phyloP scores from a whole-genome alignment of 2,113 vertebrate species.

The Bucco capensis region DNA sequence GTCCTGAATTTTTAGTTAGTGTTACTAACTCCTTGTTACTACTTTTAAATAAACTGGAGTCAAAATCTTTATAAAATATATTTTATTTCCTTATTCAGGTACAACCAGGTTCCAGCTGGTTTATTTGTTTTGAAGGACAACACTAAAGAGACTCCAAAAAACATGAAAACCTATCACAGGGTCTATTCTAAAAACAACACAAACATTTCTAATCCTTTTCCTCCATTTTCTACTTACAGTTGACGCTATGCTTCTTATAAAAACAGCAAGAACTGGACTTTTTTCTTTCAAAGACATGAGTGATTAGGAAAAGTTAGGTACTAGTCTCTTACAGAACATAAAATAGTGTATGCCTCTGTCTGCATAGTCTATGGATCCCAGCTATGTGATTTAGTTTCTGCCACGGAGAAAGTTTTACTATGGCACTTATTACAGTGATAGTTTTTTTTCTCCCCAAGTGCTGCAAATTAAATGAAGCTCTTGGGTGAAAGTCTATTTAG shows the following conservation, averaged over 20 bases:
- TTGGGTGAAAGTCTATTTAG: neutral
- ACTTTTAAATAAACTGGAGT: neutral
- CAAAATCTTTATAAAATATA: neutral
- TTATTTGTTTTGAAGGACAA: neutral
- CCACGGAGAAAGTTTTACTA: neutral
- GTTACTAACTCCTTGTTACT: neutral
- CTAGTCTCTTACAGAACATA: neutral
- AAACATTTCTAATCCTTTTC: neutral
- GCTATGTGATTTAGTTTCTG: neutral
- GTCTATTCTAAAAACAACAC: neutral
- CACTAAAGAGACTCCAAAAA: neutral
- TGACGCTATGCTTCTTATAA: neutral
- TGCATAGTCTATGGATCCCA: neutral
- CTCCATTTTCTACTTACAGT: neutral
- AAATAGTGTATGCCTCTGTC: neutral
- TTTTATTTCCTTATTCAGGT: neutral
- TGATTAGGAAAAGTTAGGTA: neutral
- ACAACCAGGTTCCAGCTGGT: neutral
- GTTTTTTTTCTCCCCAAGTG: neutral
- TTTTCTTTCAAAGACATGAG: neutral
- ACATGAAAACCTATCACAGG: neutral
- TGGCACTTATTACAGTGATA: neutral
- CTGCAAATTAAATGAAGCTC: conserved; percentile 29
- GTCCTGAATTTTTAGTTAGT: neutral
- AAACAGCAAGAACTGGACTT: neutral